Evolutionary conservation across 2,113 vertebrate species (phyloP), one percentile per base, ranked within the genome.

Genomic region (Lepus americanus): DNA sequence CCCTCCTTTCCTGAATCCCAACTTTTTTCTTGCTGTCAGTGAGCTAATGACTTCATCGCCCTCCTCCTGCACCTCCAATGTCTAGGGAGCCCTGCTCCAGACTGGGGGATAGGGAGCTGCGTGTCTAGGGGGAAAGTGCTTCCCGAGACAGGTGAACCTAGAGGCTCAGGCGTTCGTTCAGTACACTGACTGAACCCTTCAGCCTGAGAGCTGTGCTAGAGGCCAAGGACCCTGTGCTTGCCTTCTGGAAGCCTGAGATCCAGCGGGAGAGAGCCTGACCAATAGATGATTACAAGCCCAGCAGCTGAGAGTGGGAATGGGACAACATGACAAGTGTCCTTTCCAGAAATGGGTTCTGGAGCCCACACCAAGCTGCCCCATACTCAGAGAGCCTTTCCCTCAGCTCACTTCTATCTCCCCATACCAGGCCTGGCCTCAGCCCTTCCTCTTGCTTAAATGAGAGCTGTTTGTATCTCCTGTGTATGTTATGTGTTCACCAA

Each of bases 261-360:
- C 76, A 10, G 9, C 67, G 49, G 87, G 36, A 13, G 17, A 11
- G 4, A 33, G 5, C 5, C n/a, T 7, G 76, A 59, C 3, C 1
- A 5, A 33, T 1, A 72, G 25, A 63, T 3, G 11, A 22, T n/a
- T 0, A 11, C 11, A 39, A 5, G 1, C 27, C n/a, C 23, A 36
- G 3, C 8, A 84, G 33, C 4, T 1, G 16, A 23, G 39, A 19
- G 49, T 19, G 49, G 2, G 3, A 1, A 4, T 0, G 29, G 27
- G 3, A 44, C 92, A 44, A 29, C 9, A 2, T 1, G 0, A 22
- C 33, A 20, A 0, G 1, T 14, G 23, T 20, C 36, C 49, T 61
- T 72, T 29, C 69, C 23, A 36, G 55, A 14, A 3, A 12, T 3
- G 12, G 5, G 12, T 6, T 93, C 51, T 33, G 23, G 53, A 19